These are phyloP conservation scores for Trinorchestia longiramus DNA, from an alignment of 1,140 invertebrate genomes.

Conservation along the genomic window DNA sequence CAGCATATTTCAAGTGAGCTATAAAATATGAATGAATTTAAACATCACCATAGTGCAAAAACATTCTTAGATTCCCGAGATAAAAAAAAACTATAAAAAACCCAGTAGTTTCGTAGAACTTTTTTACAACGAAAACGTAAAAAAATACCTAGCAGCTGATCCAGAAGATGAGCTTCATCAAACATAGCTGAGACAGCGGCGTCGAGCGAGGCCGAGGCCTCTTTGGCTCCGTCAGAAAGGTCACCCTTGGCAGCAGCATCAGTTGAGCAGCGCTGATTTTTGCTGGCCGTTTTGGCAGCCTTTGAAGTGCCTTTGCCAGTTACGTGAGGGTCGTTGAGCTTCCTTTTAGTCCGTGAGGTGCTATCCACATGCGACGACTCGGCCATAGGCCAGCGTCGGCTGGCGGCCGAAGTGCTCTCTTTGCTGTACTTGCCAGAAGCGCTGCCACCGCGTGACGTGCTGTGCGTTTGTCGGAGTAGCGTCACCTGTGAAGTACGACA, in stretches of 20 bases:
- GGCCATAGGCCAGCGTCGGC: background rate
- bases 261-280: background rate
- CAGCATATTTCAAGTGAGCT: background rate
- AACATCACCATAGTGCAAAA: background rate
- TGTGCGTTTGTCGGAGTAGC: constrained; percentile 43
- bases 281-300: constrained; percentile 26
- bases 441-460: background rate
- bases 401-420: background rate
- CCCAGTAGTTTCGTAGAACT: background rate
- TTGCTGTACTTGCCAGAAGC: background rate
- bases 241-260: background rate
- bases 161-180: background rate
- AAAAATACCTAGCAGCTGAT: background rate
- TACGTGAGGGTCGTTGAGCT: constrained; percentile 12
- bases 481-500: constrained; percentile 57
- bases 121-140: background rate
- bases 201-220: background rate
- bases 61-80: background rate
- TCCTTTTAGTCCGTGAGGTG: background rate
- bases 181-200: background rate
- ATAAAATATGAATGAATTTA: background rate
- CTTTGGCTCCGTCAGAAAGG: background rate
- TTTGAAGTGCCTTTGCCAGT: background rate
- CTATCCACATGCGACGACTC: background rate
- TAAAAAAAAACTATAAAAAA: background rate